phyloP scores from a whole-genome alignment of 2,113 vertebrate genomes.

The rat (Rattus norvegicus) region DNA sequence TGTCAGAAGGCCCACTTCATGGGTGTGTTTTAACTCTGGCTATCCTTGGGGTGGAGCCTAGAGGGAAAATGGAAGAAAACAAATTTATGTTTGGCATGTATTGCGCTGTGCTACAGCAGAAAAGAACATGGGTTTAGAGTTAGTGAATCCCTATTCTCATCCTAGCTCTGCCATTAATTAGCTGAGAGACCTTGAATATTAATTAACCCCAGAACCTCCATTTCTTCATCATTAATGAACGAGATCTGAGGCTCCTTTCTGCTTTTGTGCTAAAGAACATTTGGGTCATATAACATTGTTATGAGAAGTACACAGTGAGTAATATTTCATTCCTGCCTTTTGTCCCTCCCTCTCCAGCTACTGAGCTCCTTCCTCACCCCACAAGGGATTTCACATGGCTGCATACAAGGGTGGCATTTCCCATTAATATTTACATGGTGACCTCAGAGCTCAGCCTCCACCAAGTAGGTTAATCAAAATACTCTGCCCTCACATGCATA shows the following conservation, averaged over 20 bases:
- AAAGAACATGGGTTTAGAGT: neutral
- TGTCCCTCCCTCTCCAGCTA: neutral
- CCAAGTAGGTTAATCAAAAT: neutral
- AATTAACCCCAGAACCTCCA: neutral
- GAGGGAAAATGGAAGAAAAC: conserved; percentile 1
- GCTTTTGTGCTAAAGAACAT: neutral
- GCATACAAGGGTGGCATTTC: neutral
- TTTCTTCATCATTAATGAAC: neutral
- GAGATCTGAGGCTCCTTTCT: neutral
- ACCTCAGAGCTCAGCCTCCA: neutral
- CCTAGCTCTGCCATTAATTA: neutral
- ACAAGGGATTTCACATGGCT: neutral
- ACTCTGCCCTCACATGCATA: neutral
- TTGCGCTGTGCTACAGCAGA: neutral
- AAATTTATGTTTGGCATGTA: conserved; percentile 50
- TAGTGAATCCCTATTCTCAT: neutral
- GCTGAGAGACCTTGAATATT: neutral
- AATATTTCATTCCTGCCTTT: neutral
- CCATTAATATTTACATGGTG: neutral
- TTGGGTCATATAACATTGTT: neutral
- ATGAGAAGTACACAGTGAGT: neutral
- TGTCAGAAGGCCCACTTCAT: conserved; percentile 47
- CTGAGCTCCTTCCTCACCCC: neutral
- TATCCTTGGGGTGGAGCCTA: neutral
- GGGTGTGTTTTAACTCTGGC: conserved; percentile 38